phyloP scores from a whole-genome alignment of 2,888 invertebrate species.

The Limnephilus marmoratus region DNA sequence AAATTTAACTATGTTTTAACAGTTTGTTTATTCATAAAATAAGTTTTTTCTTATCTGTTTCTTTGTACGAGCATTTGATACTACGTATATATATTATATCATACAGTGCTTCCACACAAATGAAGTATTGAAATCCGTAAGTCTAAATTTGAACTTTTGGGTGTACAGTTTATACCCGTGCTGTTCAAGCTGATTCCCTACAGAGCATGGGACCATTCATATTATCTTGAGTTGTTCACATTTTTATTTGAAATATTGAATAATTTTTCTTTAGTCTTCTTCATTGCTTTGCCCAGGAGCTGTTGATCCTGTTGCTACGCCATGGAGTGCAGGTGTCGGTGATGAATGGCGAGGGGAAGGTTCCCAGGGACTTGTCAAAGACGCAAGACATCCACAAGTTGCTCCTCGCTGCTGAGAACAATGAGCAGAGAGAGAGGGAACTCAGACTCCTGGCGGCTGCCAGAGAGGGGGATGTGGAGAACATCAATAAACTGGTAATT shows the following conservation, averaged over 20 bases:
- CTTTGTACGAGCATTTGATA: too few species aligned
- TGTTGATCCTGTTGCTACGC: slow-evolving; percentile 79
- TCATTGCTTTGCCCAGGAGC: slow-evolving; percentile 72
- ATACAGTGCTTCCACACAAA: too few species aligned
- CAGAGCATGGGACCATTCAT: too few species aligned
- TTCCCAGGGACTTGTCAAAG: slow-evolving; percentile 78
- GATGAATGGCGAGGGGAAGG: slow-evolving; percentile 81
- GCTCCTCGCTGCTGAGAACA: slow-evolving; percentile 79
- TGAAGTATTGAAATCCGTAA: too few species aligned
- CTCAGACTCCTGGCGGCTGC: slow-evolving; percentile 79
- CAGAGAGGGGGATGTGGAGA: slow-evolving; percentile 78
- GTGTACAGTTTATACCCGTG: too few species aligned
- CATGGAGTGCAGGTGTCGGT: slow-evolving; percentile 81
- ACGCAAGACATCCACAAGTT: slow-evolving; percentile 77
- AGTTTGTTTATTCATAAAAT: background rate
- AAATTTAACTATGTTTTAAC: background rate
- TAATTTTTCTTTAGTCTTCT: slow-evolving; percentile 61
- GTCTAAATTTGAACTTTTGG: too few species aligned
- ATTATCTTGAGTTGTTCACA: background rate
- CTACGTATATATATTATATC: too few species aligned
- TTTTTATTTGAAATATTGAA: background rate
- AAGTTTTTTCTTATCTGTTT: too few species aligned
- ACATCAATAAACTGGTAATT: slow-evolving; percentile 77
- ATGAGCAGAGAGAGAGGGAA: slow-evolving; percentile 78
- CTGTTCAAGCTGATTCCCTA: too few species aligned